A percentile compares a stretch with the other conserved stretches of the same genome.
Evolutionary conservation across 2,888 invertebrate genomes (phyloP).

Genomic region (Ennomos fuscantarius): DNA sequence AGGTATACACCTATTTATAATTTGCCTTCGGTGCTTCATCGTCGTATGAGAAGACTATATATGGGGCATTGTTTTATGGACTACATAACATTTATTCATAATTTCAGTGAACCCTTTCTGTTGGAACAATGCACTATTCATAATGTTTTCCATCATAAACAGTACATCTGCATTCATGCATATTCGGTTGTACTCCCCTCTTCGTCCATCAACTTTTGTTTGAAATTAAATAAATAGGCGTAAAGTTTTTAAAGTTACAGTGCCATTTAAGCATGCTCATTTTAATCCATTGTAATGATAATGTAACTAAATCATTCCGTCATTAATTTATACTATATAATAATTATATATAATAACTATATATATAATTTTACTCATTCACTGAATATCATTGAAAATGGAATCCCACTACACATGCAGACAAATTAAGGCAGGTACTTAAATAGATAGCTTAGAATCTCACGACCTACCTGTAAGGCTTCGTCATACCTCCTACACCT

Average conservation of each 20-base stretch:
- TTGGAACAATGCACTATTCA: conserved; percentile 36
- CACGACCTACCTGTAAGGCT: conserved; percentile 13
- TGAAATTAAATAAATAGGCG: neutral
- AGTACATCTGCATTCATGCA: conserved; percentile 19
- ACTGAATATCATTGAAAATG: too few relatives aligned
- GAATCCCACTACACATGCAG: conserved; percentile 1
- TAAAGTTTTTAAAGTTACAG: too few relatives aligned
- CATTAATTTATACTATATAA: too few relatives aligned
- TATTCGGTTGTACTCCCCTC: neutral
- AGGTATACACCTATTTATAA: neutral
- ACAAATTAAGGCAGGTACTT: conserved; percentile 1
- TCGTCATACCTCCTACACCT: conserved; percentile 35
- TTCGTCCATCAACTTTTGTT: neutral
- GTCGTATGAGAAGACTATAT: conserved; percentile 27
- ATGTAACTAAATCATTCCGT: too few relatives aligned
- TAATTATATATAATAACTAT: too few relatives aligned
- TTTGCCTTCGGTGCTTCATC: conserved; percentile 1
- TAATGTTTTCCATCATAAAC: conserved; percentile 17
- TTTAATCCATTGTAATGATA: too few relatives aligned
- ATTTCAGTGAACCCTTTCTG: conserved; percentile 18
- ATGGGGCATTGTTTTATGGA: conserved; percentile 32
- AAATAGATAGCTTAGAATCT: conserved; percentile 6
- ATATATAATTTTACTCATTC: too few relatives aligned
- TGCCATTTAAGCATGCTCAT: too few relatives aligned
- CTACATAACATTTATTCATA: conserved; percentile 26